Conservation (phyloP, 1,140 invertebrate species). For the Sitophilus oryzae region DNA sequence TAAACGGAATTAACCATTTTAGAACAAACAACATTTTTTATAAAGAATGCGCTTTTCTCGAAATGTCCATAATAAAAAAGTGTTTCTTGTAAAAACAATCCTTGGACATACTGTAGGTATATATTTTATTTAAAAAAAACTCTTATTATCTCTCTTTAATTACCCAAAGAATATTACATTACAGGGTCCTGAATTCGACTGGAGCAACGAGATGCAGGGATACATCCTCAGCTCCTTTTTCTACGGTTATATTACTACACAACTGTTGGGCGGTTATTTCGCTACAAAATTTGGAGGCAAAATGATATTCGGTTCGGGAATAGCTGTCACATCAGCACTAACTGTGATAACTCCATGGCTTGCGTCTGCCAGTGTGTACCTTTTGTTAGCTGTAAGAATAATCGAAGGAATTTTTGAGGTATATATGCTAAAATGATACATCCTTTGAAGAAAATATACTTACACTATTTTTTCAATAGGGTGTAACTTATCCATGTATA, state of each 20-base stretch:
- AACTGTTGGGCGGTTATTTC: constrained; percentile 56
- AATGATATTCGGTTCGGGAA: constrained; percentile 69
- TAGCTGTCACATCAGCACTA: constrained; percentile 71
- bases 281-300: constrained; percentile 54
- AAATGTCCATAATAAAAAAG: no score
- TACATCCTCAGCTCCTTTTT: constrained; percentile 83
- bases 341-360: constrained; percentile 77
- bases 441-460: no score
- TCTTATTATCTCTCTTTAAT: not conserved
- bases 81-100: no score
- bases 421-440: no score
- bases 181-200: constrained; percentile 61
- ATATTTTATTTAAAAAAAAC: no score
- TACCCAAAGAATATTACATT: not conserved
- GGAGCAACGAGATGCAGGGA: constrained; percentile 73
- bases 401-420: constrained; percentile 89
- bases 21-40: no score
- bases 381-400: constrained; percentile 71
- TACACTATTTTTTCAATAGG: constrained; percentile 58
- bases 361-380: constrained; percentile 61
- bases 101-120: no score
- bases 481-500: constrained; percentile 85
- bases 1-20: no score
- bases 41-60: no score
- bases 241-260: constrained; percentile 71